phyloP scores from a whole-genome alignment of 2,888 invertebrate species.

The Cantharis flavilabris region DNA sequence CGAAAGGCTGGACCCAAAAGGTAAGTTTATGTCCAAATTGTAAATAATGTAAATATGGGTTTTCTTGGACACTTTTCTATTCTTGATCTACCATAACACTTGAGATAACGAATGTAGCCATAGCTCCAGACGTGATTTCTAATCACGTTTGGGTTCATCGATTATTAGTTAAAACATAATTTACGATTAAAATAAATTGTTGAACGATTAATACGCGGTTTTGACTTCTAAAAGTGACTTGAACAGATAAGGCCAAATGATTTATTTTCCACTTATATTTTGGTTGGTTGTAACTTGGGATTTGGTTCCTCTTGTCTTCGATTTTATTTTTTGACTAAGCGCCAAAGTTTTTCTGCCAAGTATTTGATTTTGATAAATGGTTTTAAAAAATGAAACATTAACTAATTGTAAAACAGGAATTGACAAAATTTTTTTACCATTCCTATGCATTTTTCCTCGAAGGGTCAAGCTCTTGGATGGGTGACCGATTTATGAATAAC shows the following conservation, averaged over 20 bases:
- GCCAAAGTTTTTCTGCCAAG: background rate
- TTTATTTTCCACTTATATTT: background rate
- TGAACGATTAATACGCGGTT: background rate
- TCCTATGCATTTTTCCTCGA: too few species aligned
- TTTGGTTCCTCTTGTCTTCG: background rate
- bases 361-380: background rate
- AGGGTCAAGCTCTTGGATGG: too few species aligned
- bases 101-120: background rate
- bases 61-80: background rate
- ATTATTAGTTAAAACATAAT: background rate
- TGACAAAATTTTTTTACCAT: background rate
- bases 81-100: background rate
- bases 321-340: background rate
- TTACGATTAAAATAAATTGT: background rate
- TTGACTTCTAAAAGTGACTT: background rate
- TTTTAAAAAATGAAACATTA: background rate
- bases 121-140: background rate
- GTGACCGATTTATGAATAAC: too few species aligned
- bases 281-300: background rate
- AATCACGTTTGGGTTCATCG: background rate
- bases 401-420: background rate
- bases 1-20: conserved; percentile 88
- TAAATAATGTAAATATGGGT: background rate
- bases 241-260: background rate
- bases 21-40: conserved; percentile 62